Percentiles rank a stretch among this genome's conserved stretches.
Conservation (phyloP, 2,888 invertebrate genomes). For the Rhagium mordax region DNA sequence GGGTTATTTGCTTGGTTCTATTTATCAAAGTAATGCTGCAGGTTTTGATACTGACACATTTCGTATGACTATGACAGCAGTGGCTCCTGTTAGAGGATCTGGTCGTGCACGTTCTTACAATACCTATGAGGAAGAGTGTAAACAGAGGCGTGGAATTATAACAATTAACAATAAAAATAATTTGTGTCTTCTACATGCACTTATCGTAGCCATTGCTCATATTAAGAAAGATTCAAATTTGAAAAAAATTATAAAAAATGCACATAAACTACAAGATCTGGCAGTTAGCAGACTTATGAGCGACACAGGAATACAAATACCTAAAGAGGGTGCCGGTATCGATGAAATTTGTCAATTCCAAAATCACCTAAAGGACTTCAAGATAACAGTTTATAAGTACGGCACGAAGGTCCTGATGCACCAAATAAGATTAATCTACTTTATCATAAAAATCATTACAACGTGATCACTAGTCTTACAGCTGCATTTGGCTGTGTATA, state of each 20-base stretch:
- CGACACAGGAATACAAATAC: neutral
- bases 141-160: neutral
- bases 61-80: neutral
- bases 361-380: constrained; percentile 31
- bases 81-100: neutral
- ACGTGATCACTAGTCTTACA: constrained; percentile 39
- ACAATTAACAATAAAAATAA: constrained; percentile 1
- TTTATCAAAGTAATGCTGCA: neutral
- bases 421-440: constrained; percentile 27
- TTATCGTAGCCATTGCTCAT: constrained; percentile 1
- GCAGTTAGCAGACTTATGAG: constrained; percentile 18
- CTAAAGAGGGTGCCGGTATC: constrained; percentile 33
- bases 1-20: neutral
- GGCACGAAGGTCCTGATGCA: neutral
- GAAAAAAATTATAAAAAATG: neutral
- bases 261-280: neutral
- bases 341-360: constrained; percentile 39
- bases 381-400: constrained; percentile 34
- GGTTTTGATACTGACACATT: neutral
- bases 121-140: neutral
- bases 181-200: neutral
- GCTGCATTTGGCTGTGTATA: constrained; percentile 40
- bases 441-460: constrained; percentile 36
- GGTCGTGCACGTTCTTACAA: neutral
- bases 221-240: neutral